Conservation (phyloP, 2,797 vertebrate genomes). For the Luscinia luscinia region DNA sequence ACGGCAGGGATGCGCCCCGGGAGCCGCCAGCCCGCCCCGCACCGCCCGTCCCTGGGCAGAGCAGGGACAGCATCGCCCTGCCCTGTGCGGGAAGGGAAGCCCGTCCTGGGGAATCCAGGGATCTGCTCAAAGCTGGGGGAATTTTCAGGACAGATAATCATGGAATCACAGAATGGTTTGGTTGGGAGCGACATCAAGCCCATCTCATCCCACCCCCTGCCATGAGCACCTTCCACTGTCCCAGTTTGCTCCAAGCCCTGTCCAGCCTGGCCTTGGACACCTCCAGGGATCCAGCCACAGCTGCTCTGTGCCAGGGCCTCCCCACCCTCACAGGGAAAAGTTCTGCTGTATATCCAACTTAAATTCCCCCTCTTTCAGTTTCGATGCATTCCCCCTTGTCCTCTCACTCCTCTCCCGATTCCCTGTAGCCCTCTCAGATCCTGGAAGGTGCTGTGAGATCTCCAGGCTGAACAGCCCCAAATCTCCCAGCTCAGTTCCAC, state of each 20-base stretch:
- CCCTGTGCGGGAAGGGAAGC: not conserved
- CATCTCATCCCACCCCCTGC: not conserved
- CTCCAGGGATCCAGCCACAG: not conserved
- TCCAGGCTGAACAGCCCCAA: not conserved
- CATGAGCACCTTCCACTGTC: fast-evolving
- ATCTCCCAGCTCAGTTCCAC: not conserved
- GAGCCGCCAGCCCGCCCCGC: fast-evolving
- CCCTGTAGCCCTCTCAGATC: not conserved
- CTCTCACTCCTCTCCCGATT: not conserved
- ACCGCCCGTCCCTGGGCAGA: fast-evolving
- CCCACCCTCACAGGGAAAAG: fast-evolving
- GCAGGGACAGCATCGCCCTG: fast-evolving
- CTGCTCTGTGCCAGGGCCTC: not conserved
- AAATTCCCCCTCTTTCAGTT: not conserved
- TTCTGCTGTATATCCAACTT: not conserved
- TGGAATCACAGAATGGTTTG: not conserved
- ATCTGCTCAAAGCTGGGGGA: not conserved
- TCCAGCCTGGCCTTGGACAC: not conserved
- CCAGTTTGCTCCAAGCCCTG: fast-evolving
- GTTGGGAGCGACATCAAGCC: not conserved
- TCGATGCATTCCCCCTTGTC: not conserved
- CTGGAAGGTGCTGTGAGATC: not conserved
- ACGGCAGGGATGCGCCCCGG: fast-evolving
- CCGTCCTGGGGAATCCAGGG: too few species aligned
- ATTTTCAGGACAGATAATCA: not conserved